A percentile compares a stretch with the other conserved stretches of the same genome.
phyloP scores from a whole-genome alignment of 2,113 vertebrate genomes.

The Vulpes ferrilata region DNA sequence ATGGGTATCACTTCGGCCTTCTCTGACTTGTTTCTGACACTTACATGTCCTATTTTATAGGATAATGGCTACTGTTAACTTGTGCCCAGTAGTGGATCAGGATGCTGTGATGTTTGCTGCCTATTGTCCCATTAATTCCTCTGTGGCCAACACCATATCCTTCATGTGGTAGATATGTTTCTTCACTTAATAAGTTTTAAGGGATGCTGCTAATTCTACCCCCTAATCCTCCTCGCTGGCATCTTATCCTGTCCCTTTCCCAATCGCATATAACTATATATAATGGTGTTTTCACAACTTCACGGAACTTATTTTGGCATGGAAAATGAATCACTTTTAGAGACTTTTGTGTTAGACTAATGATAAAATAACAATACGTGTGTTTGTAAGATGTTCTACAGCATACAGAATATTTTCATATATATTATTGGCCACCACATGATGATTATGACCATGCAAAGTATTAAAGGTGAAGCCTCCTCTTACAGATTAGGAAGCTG shows the following conservation, averaged over 20 bases:
- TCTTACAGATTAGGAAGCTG: background rate
- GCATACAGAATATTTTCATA: background rate
- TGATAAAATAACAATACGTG: background rate
- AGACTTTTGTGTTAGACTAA: background rate
- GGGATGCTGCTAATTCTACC: background rate
- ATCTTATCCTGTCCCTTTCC: background rate
- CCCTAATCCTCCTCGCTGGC: background rate
- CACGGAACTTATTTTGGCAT: background rate
- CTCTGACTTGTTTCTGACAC: background rate
- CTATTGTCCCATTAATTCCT: background rate
- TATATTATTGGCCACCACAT: background rate
- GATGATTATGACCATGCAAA: background rate
- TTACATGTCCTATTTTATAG: background rate
- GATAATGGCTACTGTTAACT: background rate
- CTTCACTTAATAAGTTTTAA: background rate
- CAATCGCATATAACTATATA: background rate
- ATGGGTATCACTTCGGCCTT: background rate
- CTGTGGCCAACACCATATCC: fast-evolving
- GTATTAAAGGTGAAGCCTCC: background rate
- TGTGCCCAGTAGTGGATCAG: background rate
- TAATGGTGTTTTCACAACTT: background rate
- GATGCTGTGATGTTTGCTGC: background rate
- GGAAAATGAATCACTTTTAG: slow-evolving; percentile 21
- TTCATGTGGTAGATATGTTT: background rate
- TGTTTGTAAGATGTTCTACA: background rate